phyloP scores from a whole-genome alignment of 1,140 invertebrate species.

The Palaemon carinicauda region DNA sequence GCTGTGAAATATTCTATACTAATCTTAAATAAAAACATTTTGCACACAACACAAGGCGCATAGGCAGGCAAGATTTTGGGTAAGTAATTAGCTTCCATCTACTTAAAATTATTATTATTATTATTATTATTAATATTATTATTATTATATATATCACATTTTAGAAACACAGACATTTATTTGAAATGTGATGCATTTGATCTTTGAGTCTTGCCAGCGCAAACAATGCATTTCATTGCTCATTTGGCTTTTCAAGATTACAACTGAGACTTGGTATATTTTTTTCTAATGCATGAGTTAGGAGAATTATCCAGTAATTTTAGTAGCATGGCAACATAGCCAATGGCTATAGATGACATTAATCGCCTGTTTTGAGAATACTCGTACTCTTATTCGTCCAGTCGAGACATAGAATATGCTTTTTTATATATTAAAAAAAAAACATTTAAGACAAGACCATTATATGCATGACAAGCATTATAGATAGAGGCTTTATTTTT shows the following conservation, averaged over 20 bases:
- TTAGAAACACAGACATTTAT: neutral
- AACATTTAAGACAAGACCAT: neutral
- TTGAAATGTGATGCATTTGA: neutral
- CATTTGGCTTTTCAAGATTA: too few relatives aligned
- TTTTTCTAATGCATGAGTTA: too few relatives aligned
- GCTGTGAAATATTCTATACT: neutral
- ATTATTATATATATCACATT: too few relatives aligned
- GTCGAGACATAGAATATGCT: neutral
- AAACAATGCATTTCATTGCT: too few relatives aligned
- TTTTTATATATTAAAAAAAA: neutral
- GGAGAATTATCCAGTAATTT: too few relatives aligned
- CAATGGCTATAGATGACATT: too few relatives aligned
- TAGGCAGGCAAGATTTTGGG: constrained; percentile 45
- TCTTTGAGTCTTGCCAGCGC: too few relatives aligned
- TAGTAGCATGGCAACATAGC: too few relatives aligned
- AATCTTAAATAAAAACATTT: constrained; percentile 17
- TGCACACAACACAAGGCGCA: constrained; percentile 42
- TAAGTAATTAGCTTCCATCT: constrained; percentile 25
- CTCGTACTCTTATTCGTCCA: too few relatives aligned
- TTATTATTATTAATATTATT: too few relatives aligned
- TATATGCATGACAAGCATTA: neutral
- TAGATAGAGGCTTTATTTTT: constrained; percentile 2
- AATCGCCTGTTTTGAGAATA: too few relatives aligned
- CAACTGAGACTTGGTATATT: too few relatives aligned
- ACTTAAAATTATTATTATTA: neutral